Conservation (phyloP, 1,140 invertebrate species). For the Drosophila auraria region DNA sequence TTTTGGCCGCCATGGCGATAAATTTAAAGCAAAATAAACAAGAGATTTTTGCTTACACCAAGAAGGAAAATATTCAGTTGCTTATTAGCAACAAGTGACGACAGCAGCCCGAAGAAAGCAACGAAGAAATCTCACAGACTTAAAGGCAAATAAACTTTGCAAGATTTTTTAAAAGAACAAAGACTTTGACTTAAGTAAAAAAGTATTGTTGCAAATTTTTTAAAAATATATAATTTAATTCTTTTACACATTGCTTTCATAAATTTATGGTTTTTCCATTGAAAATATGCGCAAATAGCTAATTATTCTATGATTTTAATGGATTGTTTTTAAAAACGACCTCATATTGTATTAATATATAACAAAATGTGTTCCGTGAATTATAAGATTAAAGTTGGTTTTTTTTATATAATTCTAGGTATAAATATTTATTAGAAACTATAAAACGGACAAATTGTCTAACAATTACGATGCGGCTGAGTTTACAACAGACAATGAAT, state of each 20-base stretch:
- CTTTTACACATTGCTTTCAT: no score
- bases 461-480: not conserved
- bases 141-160: conserved; percentile 31
- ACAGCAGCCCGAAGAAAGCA: conserved; percentile 43
- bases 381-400: not conserved
- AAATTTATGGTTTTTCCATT: no score
- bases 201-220: not conserved
- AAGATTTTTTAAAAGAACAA: not conserved
- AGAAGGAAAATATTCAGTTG: conserved; percentile 36
- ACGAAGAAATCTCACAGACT: conserved; percentile 22
- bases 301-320: not conserved
- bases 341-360: not conserved
- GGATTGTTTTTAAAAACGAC: not conserved
- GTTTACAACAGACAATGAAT: not conserved
- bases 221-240: not conserved
- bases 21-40: conserved; percentile 66
- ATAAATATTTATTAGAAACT: not conserved
- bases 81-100: conserved; percentile 56
- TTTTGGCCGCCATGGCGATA: conserved; percentile 48
- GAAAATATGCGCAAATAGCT: not conserved
- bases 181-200: not conserved
- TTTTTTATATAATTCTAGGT: not conserved
- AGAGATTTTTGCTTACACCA: conserved; percentile 29
- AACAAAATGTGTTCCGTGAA: no score
- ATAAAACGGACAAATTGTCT: not conserved